These are phyloP conservation scores for Ochropleura plecta DNA, from an alignment of 2,888 invertebrate genomes.

Conservation along the genomic window DNA sequence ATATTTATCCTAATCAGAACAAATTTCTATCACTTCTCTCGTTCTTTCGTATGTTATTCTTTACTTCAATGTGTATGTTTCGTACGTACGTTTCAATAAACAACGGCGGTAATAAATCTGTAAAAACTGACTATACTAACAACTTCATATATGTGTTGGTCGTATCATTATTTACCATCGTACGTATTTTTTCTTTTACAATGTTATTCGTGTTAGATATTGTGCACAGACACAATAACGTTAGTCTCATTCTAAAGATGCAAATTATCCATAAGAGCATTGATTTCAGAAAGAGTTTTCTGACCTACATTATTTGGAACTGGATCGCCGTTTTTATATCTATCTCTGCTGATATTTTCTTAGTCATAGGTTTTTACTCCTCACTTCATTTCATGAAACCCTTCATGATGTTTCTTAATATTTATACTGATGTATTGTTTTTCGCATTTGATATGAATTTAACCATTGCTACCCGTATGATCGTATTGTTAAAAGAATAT, in stretches of 20 bases:
- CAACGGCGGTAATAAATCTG: too few relatives aligned
- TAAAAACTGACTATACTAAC: not conserved
- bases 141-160: not conserved
- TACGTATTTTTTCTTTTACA: not conserved
- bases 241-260: conserved; percentile 42
- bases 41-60: conserved; percentile 5
- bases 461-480: conserved; percentile 8
- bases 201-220: conserved; percentile 25
- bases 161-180: not conserved
- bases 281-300: conserved; percentile 13
- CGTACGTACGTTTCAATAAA: not conserved
- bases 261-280: conserved; percentile 44
- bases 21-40: conserved; percentile 13
- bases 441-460: conserved; percentile 18
- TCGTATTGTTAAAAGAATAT: conserved; percentile 14
- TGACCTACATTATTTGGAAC: conserved; percentile 37
- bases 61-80: not conserved
- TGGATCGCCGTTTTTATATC: conserved; percentile 31
- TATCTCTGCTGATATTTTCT: not conserved
- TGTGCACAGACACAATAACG: conserved; percentile 17
- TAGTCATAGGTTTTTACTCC: conserved; percentile 3
- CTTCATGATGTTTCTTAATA: not conserved
- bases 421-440: not conserved
- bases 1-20: conserved; percentile 32
- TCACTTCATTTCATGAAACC: not conserved